phyloP scores from a whole-genome alignment of 2,888 invertebrate genomes.

The Labia minor region DNA sequence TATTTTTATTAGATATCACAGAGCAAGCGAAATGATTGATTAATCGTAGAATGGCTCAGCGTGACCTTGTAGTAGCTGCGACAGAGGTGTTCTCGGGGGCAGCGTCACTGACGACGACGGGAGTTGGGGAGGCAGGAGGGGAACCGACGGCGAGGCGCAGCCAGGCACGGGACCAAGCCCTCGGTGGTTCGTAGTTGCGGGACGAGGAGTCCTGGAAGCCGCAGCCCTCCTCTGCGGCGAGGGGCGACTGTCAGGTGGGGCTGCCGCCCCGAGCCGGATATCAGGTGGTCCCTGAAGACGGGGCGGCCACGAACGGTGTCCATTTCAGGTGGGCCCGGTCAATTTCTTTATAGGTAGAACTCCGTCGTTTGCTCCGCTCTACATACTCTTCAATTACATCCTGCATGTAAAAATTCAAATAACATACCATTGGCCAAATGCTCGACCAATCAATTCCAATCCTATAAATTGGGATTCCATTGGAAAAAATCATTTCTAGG shows the following conservation, averaged over 20 bases:
- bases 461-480: too few relatives aligned
- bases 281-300: slow-evolving; percentile 32
- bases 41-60: too few relatives aligned
- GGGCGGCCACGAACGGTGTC: slow-evolving; percentile 62
- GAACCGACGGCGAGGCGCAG: neutral
- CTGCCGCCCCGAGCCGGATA: slow-evolving; percentile 19
- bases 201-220: neutral
- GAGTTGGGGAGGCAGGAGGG: neutral
- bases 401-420: too few relatives aligned
- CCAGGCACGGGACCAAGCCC: neutral
- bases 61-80: too few relatives aligned
- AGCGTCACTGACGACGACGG: too few relatives aligned
- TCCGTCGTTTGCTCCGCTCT: slow-evolving; percentile 65
- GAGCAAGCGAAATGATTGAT: too few relatives aligned
- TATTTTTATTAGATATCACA: too few relatives aligned
- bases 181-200: neutral
- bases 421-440: too few relatives aligned
- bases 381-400: slow-evolving; percentile 89
- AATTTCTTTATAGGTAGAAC: slow-evolving; percentile 70
- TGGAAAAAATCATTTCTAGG: too few relatives aligned
- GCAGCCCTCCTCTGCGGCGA: neutral
- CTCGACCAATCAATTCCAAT: too few relatives aligned
- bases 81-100: too few relatives aligned
- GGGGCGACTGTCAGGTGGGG: neutral
- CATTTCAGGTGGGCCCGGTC: slow-evolving; percentile 80